Conservation (phyloP, 2,797 vertebrate genomes). For the Carapus acus region DNA sequence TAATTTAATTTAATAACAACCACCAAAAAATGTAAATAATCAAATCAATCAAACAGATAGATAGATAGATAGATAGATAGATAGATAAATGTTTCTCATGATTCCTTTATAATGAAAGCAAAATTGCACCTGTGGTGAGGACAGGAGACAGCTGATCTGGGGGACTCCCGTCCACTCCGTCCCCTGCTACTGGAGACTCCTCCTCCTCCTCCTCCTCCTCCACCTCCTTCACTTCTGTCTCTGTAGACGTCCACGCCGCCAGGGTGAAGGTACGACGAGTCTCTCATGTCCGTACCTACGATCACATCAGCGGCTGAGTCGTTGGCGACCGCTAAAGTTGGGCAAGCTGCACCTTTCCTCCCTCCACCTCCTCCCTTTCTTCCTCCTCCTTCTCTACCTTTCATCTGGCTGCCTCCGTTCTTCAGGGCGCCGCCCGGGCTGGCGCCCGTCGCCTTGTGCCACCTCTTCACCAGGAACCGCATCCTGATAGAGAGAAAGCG, state of each 20-base stretch:
- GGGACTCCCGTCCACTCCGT: constrained; percentile 79
- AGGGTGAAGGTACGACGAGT: constrained; percentile 77
- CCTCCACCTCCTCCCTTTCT: too few relatives aligned
- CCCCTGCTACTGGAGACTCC: constrained; percentile 74
- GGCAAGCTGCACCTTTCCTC: too few relatives aligned
- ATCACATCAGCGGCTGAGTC: constrained; percentile 1
- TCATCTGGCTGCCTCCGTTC: constrained; percentile 75
- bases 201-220: constrained; percentile 61
- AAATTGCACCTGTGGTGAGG: constrained; percentile 75
- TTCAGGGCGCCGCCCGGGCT: constrained; percentile 68
- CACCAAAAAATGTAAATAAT: not conserved
- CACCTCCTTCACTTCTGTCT: constrained; percentile 69
- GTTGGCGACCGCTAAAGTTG: too few relatives aligned
- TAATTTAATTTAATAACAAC: not conserved
- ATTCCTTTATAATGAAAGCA: too few relatives aligned
- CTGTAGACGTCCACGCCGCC: constrained; percentile 78
- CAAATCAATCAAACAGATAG: not conserved
- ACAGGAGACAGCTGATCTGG: constrained; percentile 74
- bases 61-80: too few relatives aligned
- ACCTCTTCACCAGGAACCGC: constrained; percentile 91
- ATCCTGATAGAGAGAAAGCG: constrained; percentile 75
- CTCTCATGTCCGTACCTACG: constrained; percentile 78
- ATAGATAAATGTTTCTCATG: too few relatives aligned
- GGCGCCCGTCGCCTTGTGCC: constrained; percentile 83
- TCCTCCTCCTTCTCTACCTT: constrained; percentile 71